Conservation (phyloP, 2,113 vertebrate species). For the Tenrec ecaudatus region DNA sequence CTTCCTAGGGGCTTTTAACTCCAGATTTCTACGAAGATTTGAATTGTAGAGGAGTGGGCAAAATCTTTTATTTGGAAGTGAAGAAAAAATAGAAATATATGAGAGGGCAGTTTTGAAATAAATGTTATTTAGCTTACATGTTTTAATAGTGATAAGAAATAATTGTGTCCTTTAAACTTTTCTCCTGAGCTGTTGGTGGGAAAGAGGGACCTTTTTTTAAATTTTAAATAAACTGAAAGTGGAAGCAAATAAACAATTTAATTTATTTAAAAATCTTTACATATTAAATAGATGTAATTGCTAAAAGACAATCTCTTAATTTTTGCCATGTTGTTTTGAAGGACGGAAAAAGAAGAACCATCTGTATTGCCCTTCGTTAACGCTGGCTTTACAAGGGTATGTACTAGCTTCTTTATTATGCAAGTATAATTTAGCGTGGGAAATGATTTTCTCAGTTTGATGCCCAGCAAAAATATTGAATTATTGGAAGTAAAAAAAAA, state of each 20-base stretch:
- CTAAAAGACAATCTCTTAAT: not conserved
- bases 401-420: constrained; percentile 68
- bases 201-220: not conserved
- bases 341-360: constrained; percentile 94
- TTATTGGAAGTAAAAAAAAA: constrained; percentile 20
- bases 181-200: not conserved
- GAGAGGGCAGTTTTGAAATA: constrained; percentile 3
- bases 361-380: constrained; percentile 95
- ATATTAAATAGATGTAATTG: not conserved
- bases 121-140: not conserved
- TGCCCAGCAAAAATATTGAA: constrained; percentile 2
- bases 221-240: not conserved
- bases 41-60: not conserved
- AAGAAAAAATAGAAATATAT: not conserved
- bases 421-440: not conserved
- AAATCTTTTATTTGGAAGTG: not conserved
- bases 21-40: not conserved
- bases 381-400: constrained; percentile 97
- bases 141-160: constrained; percentile 16
- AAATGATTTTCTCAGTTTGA: not conserved
- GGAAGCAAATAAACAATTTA: not conserved
- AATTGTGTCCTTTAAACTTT: not conserved
- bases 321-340: constrained; percentile 76
- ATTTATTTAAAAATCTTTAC: constrained; percentile 17
- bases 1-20: not conserved